Evolutionary conservation across 2,797 vertebrate species (phyloP).

Genomic region (Danio tinwini): DNA sequence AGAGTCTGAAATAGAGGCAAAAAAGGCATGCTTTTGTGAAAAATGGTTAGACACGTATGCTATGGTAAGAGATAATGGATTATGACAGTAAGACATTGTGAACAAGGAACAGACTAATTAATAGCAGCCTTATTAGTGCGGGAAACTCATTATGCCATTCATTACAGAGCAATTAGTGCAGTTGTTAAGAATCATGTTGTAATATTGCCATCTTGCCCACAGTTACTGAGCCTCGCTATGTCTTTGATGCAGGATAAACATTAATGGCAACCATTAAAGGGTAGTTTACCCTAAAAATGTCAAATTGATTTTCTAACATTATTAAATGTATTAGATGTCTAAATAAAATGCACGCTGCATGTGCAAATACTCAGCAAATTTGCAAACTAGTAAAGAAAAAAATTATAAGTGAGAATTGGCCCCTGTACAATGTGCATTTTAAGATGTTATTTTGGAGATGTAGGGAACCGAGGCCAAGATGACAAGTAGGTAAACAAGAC

Average conservation of each 20-base stretch:
- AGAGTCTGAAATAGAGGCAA: neutral
- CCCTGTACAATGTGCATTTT: too few relatives aligned
- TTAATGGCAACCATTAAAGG: neutral
- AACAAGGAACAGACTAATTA: conserved; percentile 85
- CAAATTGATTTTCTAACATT: neutral
- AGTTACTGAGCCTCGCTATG: conserved; percentile 2
- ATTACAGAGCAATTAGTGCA: conserved; percentile 81
- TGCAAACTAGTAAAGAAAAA: too few relatives aligned
- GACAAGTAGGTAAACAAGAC: too few relatives aligned
- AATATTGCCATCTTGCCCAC: conserved; percentile 40
- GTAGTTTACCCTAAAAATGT: neutral
- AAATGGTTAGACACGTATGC: conserved; percentile 16
- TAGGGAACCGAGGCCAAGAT: too few relatives aligned
- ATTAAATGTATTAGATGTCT: too few relatives aligned
- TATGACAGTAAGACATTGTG: conserved; percentile 80
- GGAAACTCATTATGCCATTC: conserved; percentile 85
- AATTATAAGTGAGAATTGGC: too few relatives aligned
- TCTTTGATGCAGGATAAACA: conserved; percentile 4
- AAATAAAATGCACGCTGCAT: too few relatives aligned
- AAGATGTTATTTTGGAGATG: too few relatives aligned
- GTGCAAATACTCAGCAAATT: too few relatives aligned
- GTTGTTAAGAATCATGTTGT: conserved; percentile 50
- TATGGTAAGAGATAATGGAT: conserved; percentile 57
- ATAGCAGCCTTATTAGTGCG: conserved; percentile 81
- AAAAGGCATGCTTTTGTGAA: neutral